Conservation (phyloP, 2,888 invertebrate genomes). For the Sinhomidia bicolor region DNA sequence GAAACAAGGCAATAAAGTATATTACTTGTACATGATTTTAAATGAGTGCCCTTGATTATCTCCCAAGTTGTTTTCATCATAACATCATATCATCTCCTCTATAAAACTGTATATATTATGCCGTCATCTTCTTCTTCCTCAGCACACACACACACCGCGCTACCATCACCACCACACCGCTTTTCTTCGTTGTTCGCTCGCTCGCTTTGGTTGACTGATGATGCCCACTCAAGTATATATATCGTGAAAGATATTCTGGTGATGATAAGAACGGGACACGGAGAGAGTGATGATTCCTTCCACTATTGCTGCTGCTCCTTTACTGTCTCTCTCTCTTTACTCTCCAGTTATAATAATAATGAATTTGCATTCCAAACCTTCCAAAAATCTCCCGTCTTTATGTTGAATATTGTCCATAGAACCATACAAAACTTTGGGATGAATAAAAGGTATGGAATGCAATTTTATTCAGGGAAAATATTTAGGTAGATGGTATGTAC, state of each 20-base stretch:
- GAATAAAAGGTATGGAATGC: conserved; percentile 61
- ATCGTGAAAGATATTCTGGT: conserved; percentile 33
- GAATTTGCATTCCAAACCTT: conserved; percentile 60
- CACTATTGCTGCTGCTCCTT: background rate
- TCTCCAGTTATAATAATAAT: conserved; percentile 19
- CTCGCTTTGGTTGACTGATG: conserved; percentile 35
- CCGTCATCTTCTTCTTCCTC: background rate
- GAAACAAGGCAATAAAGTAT: conserved; percentile 72
- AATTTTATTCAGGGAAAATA: conserved; percentile 41
- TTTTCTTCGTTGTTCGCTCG: background rate
- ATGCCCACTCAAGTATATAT: conserved; percentile 28
- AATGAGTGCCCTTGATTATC: conserved; percentile 72
- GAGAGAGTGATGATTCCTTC: background rate
- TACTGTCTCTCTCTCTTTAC: background rate
- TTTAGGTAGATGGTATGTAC: conserved; percentile 8
- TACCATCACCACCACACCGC: too few species aligned
- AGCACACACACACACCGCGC: background rate
- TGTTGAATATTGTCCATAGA: conserved; percentile 27
- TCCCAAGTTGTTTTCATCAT: conserved; percentile 66
- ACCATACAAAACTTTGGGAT: conserved; percentile 38
- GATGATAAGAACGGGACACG: conserved; percentile 53
- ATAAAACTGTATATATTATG: conserved; percentile 17
- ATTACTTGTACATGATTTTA: conserved; percentile 69
- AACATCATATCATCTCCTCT: conserved; percentile 12
- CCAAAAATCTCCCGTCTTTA: conserved; percentile 19